These are phyloP conservation scores for Cynodonichthys magdalenae DNA, from an alignment of 2,797 vertebrate genomes.

Conservation along the genomic window DNA sequence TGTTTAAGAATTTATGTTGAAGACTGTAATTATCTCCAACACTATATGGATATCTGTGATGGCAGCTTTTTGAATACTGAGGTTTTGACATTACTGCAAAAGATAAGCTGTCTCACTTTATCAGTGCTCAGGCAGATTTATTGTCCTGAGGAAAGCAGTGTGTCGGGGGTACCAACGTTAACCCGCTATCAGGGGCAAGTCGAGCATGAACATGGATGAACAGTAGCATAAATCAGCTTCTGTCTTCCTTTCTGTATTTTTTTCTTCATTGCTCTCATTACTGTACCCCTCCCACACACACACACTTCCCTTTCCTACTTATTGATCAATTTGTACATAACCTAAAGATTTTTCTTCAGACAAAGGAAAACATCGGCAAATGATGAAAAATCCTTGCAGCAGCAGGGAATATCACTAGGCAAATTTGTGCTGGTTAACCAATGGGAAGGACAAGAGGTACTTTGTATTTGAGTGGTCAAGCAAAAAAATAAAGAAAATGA, in stretches of 20 bases:
- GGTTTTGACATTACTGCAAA: slow-evolving; percentile 63
- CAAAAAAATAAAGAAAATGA: slow-evolving; percentile 58
- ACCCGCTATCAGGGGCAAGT: slow-evolving; percentile 74
- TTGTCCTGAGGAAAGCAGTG: slow-evolving; percentile 69
- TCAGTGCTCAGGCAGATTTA: slow-evolving; percentile 73
- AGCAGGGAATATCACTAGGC: slow-evolving; percentile 47
- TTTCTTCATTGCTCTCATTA: slow-evolving; percentile 30
- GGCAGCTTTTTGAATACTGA: slow-evolving; percentile 64
- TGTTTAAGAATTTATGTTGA: background rate
- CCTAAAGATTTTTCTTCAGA: slow-evolving; percentile 14
- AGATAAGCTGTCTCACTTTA: slow-evolving; percentile 79
- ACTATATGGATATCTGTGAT: slow-evolving; percentile 53
- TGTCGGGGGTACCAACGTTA: slow-evolving; percentile 69
- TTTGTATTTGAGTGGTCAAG: slow-evolving; percentile 66
- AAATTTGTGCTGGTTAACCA: slow-evolving; percentile 35
- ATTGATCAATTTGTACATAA: slow-evolving; percentile 15
- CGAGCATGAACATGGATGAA: slow-evolving; percentile 72
- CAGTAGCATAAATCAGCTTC: slow-evolving; percentile 67
- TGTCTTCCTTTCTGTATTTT: slow-evolving; percentile 47
- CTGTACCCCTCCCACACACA: slow-evolving; percentile 5
- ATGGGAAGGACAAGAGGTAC: slow-evolving; percentile 44
- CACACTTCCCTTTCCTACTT: slow-evolving; percentile 10
- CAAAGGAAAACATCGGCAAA: slow-evolving; percentile 31
- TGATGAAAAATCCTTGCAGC: slow-evolving; percentile 29
- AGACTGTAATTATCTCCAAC: slow-evolving; percentile 25